Base-by-base conservation (phyloP, 1,140 invertebrate species). In the Hycleus phaleratus region DNA sequence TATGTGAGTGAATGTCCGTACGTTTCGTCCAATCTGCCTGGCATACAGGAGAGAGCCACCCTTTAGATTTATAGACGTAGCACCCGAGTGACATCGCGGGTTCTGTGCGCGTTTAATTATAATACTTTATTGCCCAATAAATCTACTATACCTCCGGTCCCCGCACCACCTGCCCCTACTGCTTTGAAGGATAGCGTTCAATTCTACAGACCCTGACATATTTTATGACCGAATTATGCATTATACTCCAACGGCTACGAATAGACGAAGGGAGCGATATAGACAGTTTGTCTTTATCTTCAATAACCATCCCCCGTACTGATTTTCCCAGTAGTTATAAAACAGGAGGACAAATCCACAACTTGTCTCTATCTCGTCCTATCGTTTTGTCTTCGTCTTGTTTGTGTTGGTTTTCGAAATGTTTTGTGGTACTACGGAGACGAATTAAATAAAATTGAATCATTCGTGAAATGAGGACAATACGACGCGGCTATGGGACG, bases 141-240 rank as follows among this genome's bases (percentile, higher is more conserved):
- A 73, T 73, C 72, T 73, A 70, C 43, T 43, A 60, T 52, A 60
- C 57, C 61, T 64, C 63, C 62, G 55, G 58, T 56, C 61, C 60
- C 67, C 38, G 6, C 38, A 9, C 66, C 58, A 54, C 60, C 61
- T 61, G 60, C 58, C 66, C 61, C 61, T 18, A 18, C 66, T 53
- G 61, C 63, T 73, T 73, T 74, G 73, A 74, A 70, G 73, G 72
- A 74, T 73, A 71, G 71, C 73, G 71, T 70, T 73, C 72, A 73
- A 72, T 73, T 72, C 71, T 68, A 67, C 64, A 67, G 64, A 70
- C 65, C 69, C 71, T 62, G 72, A 73, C 72, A 71, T 75, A 73
- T 72, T 75, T 75, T 75, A 75, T 70, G 73, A 73, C 68, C 72
- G 67, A 74, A 75, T 74, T 75, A 74, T 74, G 72, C 72, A 74